Percentiles rank a stretch among this genome's conserved stretches.
These are phyloP conservation scores for Orthonyx spaldingii DNA, from an alignment of 2,113 vertebrate species.

Conservation along the genomic window DNA sequence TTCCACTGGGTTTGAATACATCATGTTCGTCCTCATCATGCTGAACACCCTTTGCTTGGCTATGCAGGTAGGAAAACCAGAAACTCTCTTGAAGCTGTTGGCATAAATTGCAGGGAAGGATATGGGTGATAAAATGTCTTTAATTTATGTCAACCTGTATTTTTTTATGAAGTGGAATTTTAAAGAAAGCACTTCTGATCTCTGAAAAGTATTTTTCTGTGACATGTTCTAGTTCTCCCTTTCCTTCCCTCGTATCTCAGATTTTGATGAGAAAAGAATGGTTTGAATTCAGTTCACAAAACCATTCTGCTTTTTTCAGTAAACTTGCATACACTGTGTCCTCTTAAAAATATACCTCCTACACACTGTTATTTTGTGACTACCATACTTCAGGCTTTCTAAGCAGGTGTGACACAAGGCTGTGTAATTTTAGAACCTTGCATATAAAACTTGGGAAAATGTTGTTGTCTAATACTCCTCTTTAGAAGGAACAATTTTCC, in stretches of 20 bases:
- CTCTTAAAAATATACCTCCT: neutral
- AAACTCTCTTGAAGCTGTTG: neutral
- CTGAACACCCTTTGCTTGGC: constrained; percentile 98
- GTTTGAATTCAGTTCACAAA: neutral
- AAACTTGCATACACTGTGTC: neutral
- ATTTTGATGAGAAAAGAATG: neutral
- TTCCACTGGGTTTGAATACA: constrained; percentile 98
- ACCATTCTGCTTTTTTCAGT: neutral
- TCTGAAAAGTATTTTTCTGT: neutral
- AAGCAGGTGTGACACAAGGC: neutral
- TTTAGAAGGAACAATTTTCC: neutral
- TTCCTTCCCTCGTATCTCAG: neutral
- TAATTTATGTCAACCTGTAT: neutral
- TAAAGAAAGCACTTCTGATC: neutral
- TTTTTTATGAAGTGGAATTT: neutral
- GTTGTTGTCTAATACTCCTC: neutral
- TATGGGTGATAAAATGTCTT: neutral
- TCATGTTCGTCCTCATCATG: constrained; percentile 99
- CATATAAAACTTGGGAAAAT: neutral
- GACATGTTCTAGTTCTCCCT: neutral
- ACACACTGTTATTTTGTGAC: neutral
- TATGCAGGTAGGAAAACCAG: constrained; percentile 86
- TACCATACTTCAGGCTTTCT: neutral
- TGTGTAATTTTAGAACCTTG: neutral
- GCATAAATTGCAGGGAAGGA: neutral